These are phyloP conservation scores for Acropora tenuis DNA, from an alignment of 64 coral and sea anemone species.

Conservation along the genomic window DNA sequence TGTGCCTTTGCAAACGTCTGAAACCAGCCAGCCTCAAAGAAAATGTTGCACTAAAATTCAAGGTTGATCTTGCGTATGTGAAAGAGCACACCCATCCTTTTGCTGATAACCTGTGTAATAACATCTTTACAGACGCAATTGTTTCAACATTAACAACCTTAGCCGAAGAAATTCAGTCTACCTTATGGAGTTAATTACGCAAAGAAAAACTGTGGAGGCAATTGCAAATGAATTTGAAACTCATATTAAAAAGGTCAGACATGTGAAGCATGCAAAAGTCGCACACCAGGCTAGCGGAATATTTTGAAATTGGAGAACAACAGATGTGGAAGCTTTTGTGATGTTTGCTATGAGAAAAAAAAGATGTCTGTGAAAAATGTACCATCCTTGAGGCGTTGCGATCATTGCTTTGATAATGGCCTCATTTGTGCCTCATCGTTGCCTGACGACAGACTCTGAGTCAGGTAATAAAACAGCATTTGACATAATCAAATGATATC, in stretches of 20 bases:
- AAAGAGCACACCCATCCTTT: slow-evolving; percentile 48
- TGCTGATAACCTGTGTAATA: slow-evolving; percentile 58
- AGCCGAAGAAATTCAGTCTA: slow-evolving; percentile 42
- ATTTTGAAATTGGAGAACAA: slow-evolving; percentile 51
- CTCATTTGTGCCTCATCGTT: background rate
- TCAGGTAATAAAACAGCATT: too few species aligned
- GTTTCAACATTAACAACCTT: slow-evolving; percentile 64
- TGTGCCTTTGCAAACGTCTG: slow-evolving; percentile 60
- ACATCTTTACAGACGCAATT: slow-evolving; percentile 70
- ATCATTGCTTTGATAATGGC: slow-evolving; percentile 33
- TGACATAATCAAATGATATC: too few species aligned
- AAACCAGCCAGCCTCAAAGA: slow-evolving; percentile 66
- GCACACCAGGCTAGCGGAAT: slow-evolving; percentile 20
- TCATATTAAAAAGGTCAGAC: slow-evolving; percentile 41
- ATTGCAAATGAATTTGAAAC: slow-evolving; percentile 67
- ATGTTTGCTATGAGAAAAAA: slow-evolving; percentile 13
- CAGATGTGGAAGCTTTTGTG: slow-evolving; percentile 52
- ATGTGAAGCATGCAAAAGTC: slow-evolving; percentile 47
- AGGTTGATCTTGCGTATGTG: slow-evolving; percentile 58
- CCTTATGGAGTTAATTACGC: slow-evolving; percentile 54
- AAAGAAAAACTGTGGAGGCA: slow-evolving; percentile 67
- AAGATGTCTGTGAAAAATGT: slow-evolving; percentile 46
- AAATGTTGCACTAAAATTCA: slow-evolving; percentile 63
- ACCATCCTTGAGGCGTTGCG: slow-evolving; percentile 40
- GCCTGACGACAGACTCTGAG: too few species aligned